Evolutionary conservation across 2,797 vertebrate species (phyloP), one percentile per base, ranked within the genome.

Genomic region (Darevskia nairensis): DNA sequence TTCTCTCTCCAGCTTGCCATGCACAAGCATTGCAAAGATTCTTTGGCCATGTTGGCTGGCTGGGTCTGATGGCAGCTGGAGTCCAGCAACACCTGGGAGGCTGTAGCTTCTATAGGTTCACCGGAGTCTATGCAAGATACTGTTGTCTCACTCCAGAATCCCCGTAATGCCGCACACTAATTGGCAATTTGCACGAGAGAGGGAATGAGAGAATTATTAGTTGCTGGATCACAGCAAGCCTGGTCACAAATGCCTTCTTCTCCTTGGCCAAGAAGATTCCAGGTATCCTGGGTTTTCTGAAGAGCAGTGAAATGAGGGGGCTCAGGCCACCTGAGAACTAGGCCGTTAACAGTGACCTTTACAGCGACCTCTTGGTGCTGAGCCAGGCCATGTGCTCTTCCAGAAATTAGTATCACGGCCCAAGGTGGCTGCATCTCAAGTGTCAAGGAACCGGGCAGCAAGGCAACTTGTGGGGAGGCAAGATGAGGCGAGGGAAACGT

Each of bases 281-380:
- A 75, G 41, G 5, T 19, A 75, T 89, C 69, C 41, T 77, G 8
- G n/a, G 25, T 23, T 89, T 74, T 50, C 69, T 39, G 9, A 81
- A 25, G 19, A 84, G 82, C 32, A 69, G 44, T 15, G 50, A 55
- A 10, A 3, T 4, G 50, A 55, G 11, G 29, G 88, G 44, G 11
- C 29, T 15, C 32, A 17, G 44, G 77, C 71, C n/a, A 85, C 55
- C 75, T 86, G 88, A 89, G 71, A 85, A 68, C 83, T 32, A 75
- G 44, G 59, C 61, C 8, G 2, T 81, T 76, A 89, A 85, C 3
- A 11, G 21, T 89, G 88, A 89, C 88, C 88, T 89, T 89, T 89
- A 81, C 55, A 76, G 78, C 21, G 44, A 89, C 71, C 88, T 89
- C 78, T 41, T 68, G 78, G 74, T 86, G 78, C 69, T 59, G 55